phyloP scores from a whole-genome alignment of 2,113 vertebrate species.

The Sceloporus tristichus region DNA sequence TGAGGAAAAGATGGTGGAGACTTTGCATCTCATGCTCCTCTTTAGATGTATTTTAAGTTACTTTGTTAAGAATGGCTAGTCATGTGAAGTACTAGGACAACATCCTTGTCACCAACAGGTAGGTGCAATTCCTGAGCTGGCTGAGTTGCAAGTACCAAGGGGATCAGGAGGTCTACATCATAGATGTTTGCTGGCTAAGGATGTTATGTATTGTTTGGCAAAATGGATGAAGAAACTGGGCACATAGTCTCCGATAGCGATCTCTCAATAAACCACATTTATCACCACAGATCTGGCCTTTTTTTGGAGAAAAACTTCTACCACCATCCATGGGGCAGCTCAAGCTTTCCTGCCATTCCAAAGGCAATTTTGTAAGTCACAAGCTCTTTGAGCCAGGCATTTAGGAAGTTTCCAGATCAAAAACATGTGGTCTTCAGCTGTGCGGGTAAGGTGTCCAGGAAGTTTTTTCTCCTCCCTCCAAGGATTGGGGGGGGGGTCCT shows the following conservation, averaged over 20 bases:
- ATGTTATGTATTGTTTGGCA: neutral
- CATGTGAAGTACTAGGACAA: neutral
- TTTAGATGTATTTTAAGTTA: neutral
- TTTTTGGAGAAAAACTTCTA: neutral
- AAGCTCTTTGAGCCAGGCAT: no score
- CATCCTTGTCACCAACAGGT: neutral
- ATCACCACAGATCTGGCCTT: no score
- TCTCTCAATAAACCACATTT: slow-evolving; percentile 4
- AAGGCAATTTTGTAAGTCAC: no score
- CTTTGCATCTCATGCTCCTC: neutral
- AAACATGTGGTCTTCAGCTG: no score
- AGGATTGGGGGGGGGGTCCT: no score
- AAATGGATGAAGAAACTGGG: neutral
- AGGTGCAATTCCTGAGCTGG: neutral
- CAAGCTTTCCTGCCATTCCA: no score
- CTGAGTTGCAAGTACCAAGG: neutral
- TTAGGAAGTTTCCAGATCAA: no score
- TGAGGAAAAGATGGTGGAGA: neutral
- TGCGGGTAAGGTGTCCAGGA: no score
- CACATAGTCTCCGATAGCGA: no score
- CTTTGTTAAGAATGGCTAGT: neutral
- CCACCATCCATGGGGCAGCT: no score
- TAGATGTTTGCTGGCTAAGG: neutral
- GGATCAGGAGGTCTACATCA: neutral
- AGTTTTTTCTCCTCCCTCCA: no score